Evolutionary conservation across 2,113 vertebrate genomes (phyloP), one percentile per base, ranked within the genome.

Genomic region (Xiphophorus couchianus): DNA sequence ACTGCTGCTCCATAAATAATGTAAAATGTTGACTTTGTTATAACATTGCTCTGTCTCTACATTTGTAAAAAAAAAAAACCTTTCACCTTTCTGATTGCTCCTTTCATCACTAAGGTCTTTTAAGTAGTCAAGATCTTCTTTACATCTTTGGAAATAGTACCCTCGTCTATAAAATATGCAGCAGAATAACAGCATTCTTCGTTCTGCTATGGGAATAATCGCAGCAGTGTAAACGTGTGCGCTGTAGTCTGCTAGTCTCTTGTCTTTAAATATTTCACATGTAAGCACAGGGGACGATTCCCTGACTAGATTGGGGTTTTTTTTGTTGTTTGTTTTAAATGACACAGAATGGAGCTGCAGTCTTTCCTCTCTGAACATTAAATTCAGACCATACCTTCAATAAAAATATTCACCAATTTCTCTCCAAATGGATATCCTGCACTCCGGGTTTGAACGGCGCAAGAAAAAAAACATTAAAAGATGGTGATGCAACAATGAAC

Each of bases 401-500:
- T 42, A 42, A 42, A 35, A 42, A 42, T 15, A 42, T 42, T 42
- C 13, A 15, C 39, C 39, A 42, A 42, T 42, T 42, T 15, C 39
- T 42, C 39, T 42, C 14, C 39, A 42, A 42, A 42, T 42, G 39
- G 39, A 42, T 42, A 42, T 42, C 14, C 12, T 15, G 15, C 62
- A 33, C 7, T 30, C 30, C 10, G 17, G 7, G 5, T 65, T 9
- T 65, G 9, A 65, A 35, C 3, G 4, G 28, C 75, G 9, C 28
- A 69, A 66, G 13, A 15, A 73, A n/a, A n/a, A 42, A 37, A 2
- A 64, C 65, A 37, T 58, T 28, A 28, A 39, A 68, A 5, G 30
- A 33, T 19, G 33, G 22, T 72, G 73, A 69, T 69, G 76, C 68
- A 85, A 76, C 73, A 62, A 62, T 62, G 44, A 71, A 74, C 42